Evolutionary conservation across 1,140 invertebrate species (phyloP), one percentile per base, ranked within the genome.

Genomic region (Caenorhabditis inopinata): DNA sequence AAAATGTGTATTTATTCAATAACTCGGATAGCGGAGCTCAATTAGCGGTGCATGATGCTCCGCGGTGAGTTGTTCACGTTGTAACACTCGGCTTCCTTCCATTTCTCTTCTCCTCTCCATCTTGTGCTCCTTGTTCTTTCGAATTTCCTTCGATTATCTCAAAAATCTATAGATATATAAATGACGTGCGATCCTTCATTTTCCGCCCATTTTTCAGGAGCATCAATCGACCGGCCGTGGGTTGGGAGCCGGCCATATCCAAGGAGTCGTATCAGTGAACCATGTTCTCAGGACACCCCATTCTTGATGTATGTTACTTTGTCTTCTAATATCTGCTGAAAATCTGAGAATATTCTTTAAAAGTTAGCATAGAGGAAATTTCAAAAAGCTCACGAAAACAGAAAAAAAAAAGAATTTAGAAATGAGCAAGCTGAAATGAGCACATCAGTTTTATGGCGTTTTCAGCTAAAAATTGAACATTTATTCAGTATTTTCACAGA

Each of bases 261-360:
- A 68, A 68, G 32, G 25, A 68, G 21, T 68, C 58, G 58, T 32
- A 16, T 38, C 38, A 38, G 58, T 42, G 32, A 68, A 42, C 11
- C 58, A 68, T 68, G 58, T 68, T 68, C 38, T 68, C 49, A 38
- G 49, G 76, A 42, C 38, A 58, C 49, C 76, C 76, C 51, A 78
- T 78, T 47, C 76, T 78, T 45, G 47, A 78, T 78, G 76, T 78
- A 16, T 62, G 76, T 78, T 53, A 5, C 23, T 27, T 32, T 7
- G 14, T 76, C 18, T 29, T 23, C 6, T 49, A 49, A 53, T 35
- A 27, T 7, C 38, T 42, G 14, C 38, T 75, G 27, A 27, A 29
- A 18, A 6, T 12, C 32, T 47, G 23, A 11, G 21, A 42, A 42
- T 7, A 42, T 14, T 42, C 48, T 51, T 51, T 51, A 5, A 9